A percentile compares a stretch with the other conserved stretches of the same genome.
Conservation (phyloP, 2,888 invertebrate genomes). For the Caenorhabditis becei region DNA sequence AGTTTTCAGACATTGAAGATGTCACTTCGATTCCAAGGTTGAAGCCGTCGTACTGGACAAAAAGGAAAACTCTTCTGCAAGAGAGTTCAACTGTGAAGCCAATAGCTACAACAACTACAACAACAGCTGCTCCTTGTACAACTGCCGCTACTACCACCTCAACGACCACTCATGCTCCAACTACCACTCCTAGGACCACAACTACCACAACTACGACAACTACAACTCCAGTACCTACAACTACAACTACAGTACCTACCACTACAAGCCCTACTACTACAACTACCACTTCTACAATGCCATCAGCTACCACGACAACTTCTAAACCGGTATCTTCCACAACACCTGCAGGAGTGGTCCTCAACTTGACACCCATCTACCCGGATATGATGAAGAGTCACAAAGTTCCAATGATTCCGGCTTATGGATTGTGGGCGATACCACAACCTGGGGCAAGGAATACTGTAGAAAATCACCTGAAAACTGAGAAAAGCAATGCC, state of each 20-base stretch:
- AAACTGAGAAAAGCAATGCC: conserved; percentile 16
- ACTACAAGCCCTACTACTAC: not conserved
- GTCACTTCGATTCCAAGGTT: not conserved
- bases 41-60: conserved; percentile 34
- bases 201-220: conserved; percentile 25
- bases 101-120: conserved; percentile 2
- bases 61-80: not conserved
- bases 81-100: not conserved
- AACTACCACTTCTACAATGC: conserved; percentile 1
- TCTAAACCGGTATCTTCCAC: conserved; percentile 30
- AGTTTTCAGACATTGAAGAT: conserved; percentile 50
- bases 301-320: conserved; percentile 15
- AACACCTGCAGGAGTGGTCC: conserved; percentile 7
- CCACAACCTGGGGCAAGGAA: conserved; percentile 16
- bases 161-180: conserved; percentile 1
- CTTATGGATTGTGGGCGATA: conserved; percentile 58
- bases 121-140: conserved; percentile 1
- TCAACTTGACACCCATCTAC: conserved; percentile 58
- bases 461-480: not conserved
- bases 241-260: not conserved
- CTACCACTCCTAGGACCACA: not conserved
- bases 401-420: conserved; percentile 62
- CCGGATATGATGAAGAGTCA: conserved; percentile 46
- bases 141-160: conserved; percentile 12
- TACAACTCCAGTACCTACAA: not conserved